Percentiles rank a stretch among this genome's conserved stretches.
Evolutionary conservation across 2,888 invertebrate genomes (phyloP).

Genomic region (Diadromus collaris): DNA sequence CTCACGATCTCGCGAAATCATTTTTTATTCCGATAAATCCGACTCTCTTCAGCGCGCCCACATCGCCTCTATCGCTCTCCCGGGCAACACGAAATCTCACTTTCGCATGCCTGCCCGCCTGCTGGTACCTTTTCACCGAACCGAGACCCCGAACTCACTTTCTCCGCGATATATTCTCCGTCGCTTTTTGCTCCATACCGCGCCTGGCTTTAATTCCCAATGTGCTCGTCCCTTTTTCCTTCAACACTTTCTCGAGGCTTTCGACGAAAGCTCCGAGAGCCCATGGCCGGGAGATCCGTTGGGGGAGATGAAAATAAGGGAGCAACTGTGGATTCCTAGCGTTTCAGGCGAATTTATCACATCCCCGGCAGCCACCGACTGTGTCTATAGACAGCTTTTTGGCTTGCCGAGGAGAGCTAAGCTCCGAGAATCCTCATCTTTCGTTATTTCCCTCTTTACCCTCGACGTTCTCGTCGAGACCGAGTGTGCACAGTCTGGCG

Average conservation of each 20-base stretch:
- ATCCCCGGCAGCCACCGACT: slow-evolving; percentile 48
- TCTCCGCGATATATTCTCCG: slow-evolving; percentile 43
- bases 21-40: slow-evolving; percentile 68
- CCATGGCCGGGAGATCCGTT: slow-evolving; percentile 13
- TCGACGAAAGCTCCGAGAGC: slow-evolving; percentile 1
- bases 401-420: slow-evolving; percentile 63
- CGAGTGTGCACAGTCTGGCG: slow-evolving; percentile 39
- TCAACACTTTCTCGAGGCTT: slow-evolving; percentile 42
- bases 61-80: slow-evolving; percentile 45
- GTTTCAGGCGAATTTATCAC: slow-evolving; percentile 67
- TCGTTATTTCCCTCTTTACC: slow-evolving; percentile 55
- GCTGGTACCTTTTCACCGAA: slow-evolving; percentile 52
- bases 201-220: slow-evolving; percentile 37
- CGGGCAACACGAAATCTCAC: slow-evolving; percentile 51
- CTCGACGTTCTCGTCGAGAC: slow-evolving; percentile 41
- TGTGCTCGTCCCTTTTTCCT: slow-evolving; percentile 29
- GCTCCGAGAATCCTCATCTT: slow-evolving; percentile 66
- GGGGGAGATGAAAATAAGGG: slow-evolving; percentile 23
- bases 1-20: slow-evolving; percentile 66
- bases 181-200: slow-evolving; percentile 25
- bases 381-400: slow-evolving; percentile 62
- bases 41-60: slow-evolving; percentile 13
- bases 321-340: slow-evolving; percentile 54
- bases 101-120: slow-evolving; percentile 28
- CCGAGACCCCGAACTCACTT: slow-evolving; percentile 28